phyloP scores from a whole-genome alignment of 2,888 invertebrate species.

The Euspilapteryx auroguttella region DNA sequence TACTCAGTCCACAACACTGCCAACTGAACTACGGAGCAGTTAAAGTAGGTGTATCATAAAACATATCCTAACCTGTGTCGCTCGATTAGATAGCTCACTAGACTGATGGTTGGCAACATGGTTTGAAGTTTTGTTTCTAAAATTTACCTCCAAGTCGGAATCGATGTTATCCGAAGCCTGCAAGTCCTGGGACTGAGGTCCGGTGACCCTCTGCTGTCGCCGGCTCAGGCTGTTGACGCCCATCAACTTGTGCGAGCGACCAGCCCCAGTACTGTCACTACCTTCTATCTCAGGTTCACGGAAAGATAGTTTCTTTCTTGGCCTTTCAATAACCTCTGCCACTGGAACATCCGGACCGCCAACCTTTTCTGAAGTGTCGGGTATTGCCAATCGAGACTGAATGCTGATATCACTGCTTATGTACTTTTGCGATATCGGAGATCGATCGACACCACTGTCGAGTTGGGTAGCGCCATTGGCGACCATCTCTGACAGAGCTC shows the following conservation, averaged over 20 bases:
- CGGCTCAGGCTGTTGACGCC: constrained; percentile 39
- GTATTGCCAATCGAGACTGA: constrained; percentile 40
- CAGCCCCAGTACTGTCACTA: constrained; percentile 25
- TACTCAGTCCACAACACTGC: no score
- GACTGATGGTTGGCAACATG: no score
- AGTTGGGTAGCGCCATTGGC: constrained; percentile 21
- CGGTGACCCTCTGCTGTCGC: constrained; percentile 28
- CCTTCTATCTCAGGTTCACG: constrained; percentile 77
- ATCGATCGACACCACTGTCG: no score
- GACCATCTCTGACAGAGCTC: constrained; percentile 29
- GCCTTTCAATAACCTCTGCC: constrained; percentile 55
- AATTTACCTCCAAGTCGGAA: constrained; percentile 62
- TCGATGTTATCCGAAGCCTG: constrained; percentile 62
- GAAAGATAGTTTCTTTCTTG: constrained; percentile 85
- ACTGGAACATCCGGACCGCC: constrained; percentile 22
- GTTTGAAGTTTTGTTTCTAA: no score
- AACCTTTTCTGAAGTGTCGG: constrained; percentile 33
- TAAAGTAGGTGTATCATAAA: no score
- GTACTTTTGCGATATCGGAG: constrained; percentile 16
- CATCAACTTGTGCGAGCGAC: constrained; percentile 44
- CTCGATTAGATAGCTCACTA: no score
- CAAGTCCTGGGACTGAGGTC: constrained; percentile 21
- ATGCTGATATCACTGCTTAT: not conserved
- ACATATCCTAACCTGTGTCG: no score
- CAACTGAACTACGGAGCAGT: no score